A percentile compares a stretch with the other conserved stretches of the same genome.
Conservation (phyloP, 2,888 invertebrate genomes). For the Dynastes grantii region DNA sequence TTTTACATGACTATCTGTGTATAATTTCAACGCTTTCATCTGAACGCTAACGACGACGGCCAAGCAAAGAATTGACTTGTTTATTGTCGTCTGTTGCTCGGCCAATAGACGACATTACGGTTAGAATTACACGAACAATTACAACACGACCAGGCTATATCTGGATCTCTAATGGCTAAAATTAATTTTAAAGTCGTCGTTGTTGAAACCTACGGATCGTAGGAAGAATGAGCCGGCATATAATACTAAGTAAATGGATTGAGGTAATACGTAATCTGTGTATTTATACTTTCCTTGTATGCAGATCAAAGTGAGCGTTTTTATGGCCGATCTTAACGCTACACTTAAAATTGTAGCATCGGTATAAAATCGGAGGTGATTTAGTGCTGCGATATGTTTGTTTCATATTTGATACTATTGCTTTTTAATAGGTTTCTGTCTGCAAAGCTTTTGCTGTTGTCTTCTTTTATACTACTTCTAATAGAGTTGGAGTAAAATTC, state of each 20-base stretch:
- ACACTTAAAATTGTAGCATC: not conserved
- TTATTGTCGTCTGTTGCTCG: constrained; percentile 36
- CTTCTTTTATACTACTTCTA: no score
- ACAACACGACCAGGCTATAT: constrained; percentile 33
- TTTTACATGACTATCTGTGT: constrained; percentile 19
- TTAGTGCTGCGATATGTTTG: not conserved
- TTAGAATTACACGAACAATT: constrained; percentile 43
- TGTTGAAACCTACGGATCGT: constrained; percentile 26
- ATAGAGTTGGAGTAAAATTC: no score
- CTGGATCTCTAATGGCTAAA: constrained; percentile 25
- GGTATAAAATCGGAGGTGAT: not conserved
- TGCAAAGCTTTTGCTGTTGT: no score
- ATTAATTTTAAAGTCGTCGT: constrained; percentile 33
- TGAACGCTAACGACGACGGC: constrained; percentile 21
- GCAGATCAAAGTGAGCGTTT: constrained; percentile 29
- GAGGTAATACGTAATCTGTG: constrained; percentile 17
- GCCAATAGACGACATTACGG: constrained; percentile 33
- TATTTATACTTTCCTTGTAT: constrained; percentile 1
- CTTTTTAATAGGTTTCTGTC: no score
- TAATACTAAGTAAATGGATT: constrained; percentile 37
- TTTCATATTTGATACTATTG: not conserved
- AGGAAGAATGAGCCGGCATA: constrained; percentile 9
- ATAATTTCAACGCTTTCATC: constrained; percentile 27
- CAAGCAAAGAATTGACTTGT: constrained; percentile 33
- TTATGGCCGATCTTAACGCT: constrained; percentile 5